These are phyloP conservation scores for Agapornis roseicollis DNA, from an alignment of 2,113 vertebrate genomes.

Conservation along the genomic window DNA sequence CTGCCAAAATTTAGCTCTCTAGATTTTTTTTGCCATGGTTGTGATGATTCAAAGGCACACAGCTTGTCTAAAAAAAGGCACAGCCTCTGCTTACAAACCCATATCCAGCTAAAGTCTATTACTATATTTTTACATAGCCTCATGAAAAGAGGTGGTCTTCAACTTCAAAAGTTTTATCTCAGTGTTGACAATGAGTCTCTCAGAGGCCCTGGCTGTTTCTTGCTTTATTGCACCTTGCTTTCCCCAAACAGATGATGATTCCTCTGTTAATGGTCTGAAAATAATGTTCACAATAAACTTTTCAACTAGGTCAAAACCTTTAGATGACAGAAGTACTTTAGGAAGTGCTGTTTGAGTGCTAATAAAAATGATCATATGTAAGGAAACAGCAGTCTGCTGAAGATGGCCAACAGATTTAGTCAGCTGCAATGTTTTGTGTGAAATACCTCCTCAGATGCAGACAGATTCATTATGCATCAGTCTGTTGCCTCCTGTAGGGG, in stretches of 20 bases:
- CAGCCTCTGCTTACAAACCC: background rate
- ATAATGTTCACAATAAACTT: conserved; percentile 6
- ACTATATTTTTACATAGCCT: background rate
- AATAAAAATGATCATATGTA: background rate
- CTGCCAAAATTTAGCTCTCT: background rate
- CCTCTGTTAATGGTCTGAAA: background rate
- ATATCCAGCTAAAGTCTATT: background rate
- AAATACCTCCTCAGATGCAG: background rate
- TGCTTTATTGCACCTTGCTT: background rate
- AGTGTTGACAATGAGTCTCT: background rate
- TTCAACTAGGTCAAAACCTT: background rate
- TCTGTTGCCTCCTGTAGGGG: background rate
- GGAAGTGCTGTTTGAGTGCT: background rate
- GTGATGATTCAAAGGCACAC: background rate
- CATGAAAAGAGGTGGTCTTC: background rate
- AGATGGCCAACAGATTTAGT: background rate
- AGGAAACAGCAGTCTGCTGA: background rate
- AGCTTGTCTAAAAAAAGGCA: background rate
- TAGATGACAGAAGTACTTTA: conserved; percentile 14
- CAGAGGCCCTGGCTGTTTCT: background rate
- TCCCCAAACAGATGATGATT: background rate
- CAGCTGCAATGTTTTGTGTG: background rate
- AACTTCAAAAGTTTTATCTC: background rate
- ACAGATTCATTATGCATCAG: background rate
- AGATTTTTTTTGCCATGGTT: background rate